Percentiles rank a stretch among this genome's conserved stretches.
phyloP scores from a whole-genome alignment of 2,888 invertebrate genomes.

The Hymenopus coronatus region DNA sequence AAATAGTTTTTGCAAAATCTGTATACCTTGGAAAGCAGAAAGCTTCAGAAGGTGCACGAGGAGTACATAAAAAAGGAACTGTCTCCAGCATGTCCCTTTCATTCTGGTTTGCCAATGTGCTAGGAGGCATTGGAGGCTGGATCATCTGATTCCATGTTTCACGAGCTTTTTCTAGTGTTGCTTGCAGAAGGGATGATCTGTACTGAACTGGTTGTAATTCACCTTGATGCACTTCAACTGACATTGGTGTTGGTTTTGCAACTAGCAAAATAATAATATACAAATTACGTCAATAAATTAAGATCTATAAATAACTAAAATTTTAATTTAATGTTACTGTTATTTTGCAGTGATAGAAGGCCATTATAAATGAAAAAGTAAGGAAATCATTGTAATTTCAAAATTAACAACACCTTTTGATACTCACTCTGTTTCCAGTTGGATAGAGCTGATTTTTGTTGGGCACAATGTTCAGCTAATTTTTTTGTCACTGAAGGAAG shows the following conservation, averaged over 20 bases:
- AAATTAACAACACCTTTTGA: not conserved
- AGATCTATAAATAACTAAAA: too few species aligned
- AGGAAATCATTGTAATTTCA: too few species aligned
- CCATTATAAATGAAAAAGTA: too few species aligned
- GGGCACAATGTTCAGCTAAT: conserved; percentile 46
- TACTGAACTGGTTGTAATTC: conserved; percentile 47
- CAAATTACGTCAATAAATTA: not conserved
- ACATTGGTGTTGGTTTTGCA: conserved; percentile 56
- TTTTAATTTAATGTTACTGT: too few species aligned
- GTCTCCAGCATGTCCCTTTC: conserved; percentile 48
- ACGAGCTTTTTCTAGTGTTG: conserved; percentile 50
- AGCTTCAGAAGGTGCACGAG: conserved; percentile 44
- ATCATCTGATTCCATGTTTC: conserved; percentile 49
- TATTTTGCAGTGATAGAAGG: too few species aligned
- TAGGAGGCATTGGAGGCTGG: conserved; percentile 41
- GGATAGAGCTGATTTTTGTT: conserved; percentile 31
- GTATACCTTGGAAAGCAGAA: not conserved
- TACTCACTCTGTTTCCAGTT: conserved; percentile 36
- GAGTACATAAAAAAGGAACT: conserved; percentile 62
- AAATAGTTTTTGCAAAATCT: not conserved
- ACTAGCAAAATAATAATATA: conserved; percentile 43
- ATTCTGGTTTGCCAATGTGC: conserved; percentile 36
- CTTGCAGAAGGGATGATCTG: conserved; percentile 50
- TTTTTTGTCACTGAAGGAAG: conserved; percentile 52
- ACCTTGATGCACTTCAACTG: conserved; percentile 55